A percentile compares a stretch with the other conserved stretches of the same genome.
These are phyloP conservation scores for Adelognathus sp. DNA, from an alignment of 2,888 invertebrate genomes.

Conservation along the genomic window DNA sequence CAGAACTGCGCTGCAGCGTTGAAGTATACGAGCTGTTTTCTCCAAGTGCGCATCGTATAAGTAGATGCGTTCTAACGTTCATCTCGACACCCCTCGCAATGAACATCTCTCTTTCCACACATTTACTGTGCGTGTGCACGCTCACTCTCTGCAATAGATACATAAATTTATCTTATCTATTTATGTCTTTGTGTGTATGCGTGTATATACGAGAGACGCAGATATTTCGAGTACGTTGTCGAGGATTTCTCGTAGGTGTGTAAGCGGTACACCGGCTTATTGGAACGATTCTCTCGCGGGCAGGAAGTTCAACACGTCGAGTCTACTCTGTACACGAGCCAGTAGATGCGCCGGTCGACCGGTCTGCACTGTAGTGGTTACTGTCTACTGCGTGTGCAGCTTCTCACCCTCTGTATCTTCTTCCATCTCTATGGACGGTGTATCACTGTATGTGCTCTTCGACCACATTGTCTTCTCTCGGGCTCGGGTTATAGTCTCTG, in stretches of 20 bases:
- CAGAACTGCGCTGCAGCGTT: neutral
- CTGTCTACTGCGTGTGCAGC: conserved; percentile 2
- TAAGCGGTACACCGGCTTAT: conserved; percentile 19
- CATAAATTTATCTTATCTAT: neutral
- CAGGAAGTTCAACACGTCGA: conserved; percentile 16
- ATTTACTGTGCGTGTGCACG: neutral
- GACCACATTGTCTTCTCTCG: conserved; percentile 52
- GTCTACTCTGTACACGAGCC: conserved; percentile 20
- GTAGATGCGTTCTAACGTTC: neutral
- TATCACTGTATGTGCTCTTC: neutral
- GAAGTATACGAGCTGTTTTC: neutral
- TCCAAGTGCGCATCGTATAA: neutral
- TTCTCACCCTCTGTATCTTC: conserved; percentile 7
- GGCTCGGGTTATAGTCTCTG: conserved; percentile 28
- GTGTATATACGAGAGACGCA: neutral
- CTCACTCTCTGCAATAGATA: neutral
- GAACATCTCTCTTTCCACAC: too few species aligned
- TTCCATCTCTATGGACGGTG: too few species aligned
- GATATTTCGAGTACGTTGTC: neutral
- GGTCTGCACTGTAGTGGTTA: neutral
- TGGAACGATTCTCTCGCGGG: conserved; percentile 40
- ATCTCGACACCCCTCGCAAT: neutral
- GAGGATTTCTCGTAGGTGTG: conserved; percentile 20
- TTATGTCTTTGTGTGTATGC: neutral
- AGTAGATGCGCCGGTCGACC: neutral